Conservation (phyloP, 2,888 invertebrate species). For the Heliconius erato region DNA sequence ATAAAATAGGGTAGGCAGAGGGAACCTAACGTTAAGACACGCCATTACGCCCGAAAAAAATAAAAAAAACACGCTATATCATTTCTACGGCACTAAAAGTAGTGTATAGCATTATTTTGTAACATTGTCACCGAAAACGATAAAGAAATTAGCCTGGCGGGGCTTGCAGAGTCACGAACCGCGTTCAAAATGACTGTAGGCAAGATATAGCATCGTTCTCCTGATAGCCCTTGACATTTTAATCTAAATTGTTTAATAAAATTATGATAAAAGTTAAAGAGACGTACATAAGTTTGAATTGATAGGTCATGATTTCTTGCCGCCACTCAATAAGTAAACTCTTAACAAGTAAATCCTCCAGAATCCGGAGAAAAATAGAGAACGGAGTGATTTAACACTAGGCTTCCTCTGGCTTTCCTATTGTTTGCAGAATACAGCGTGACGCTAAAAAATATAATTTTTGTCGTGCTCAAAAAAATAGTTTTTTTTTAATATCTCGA, state of each 20-base stretch:
- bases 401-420: no score
- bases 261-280: constrained; percentile 22
- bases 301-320: background rate
- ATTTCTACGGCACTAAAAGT: background rate
- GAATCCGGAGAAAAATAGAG: no score
- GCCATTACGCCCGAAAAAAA: no score
- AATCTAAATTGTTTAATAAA: constrained; percentile 21
- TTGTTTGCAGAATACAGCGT: no score
- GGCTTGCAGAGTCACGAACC: constrained; percentile 18
- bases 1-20: no score
- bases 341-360: no score
- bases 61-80: no score
- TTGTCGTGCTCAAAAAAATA: background rate
- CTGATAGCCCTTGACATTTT: constrained; percentile 22
- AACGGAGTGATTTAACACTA: no score
- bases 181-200: constrained; percentile 12
- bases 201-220: constrained; percentile 7
- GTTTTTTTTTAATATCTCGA: background rate
- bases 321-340: no score
- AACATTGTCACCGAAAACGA: background rate
- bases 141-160: constrained; percentile 9
- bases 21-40: no score
- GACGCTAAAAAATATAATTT: no score
- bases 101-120: background rate
- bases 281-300: background rate